These are phyloP conservation scores for Epizoanthus fatuus DNA, from an alignment of 92 coral and sea anemone genomes.

Conservation along the genomic window DNA sequence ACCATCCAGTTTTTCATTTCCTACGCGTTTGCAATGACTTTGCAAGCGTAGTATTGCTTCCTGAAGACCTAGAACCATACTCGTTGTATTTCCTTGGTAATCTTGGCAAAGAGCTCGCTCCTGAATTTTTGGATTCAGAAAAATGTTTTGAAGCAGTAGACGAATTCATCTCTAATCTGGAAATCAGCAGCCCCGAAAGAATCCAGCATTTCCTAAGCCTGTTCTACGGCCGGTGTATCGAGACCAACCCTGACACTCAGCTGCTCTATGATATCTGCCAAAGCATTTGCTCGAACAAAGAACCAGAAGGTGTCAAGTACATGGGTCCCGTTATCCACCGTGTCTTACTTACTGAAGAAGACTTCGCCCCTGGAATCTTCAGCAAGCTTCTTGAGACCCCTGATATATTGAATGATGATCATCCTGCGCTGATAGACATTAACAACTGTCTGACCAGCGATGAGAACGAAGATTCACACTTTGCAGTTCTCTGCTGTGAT, in stretches of 20 bases:
- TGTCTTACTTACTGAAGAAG: slow-evolving; percentile 77
- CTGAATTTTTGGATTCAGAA: slow-evolving; percentile 77
- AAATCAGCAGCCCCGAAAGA: slow-evolving; percentile 51
- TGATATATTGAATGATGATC: slow-evolving; percentile 59
- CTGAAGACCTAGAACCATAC: slow-evolving; percentile 58
- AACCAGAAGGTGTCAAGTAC: slow-evolving; percentile 59
- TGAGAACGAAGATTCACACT: slow-evolving; percentile 74
- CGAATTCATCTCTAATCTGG: slow-evolving; percentile 48
- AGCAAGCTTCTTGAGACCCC: slow-evolving; percentile 61
- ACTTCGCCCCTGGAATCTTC: slow-evolving; percentile 71
- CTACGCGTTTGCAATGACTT: slow-evolving; percentile 92
- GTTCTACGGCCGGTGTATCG: slow-evolving; percentile 91
- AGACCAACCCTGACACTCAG: slow-evolving; percentile 88
- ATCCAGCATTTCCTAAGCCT: slow-evolving; percentile 76
- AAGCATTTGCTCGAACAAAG: slow-evolving; percentile 72
- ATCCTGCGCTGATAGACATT: slow-evolving; percentile 77
- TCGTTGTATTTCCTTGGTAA: slow-evolving; percentile 76
- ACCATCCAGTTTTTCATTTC: slow-evolving; percentile 76
- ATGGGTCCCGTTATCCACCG: slow-evolving; percentile 88
- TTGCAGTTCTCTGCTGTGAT: slow-evolving; percentile 95
- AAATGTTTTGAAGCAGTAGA: slow-evolving; percentile 69
- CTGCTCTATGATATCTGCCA: slow-evolving; percentile 73
- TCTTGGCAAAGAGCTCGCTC: slow-evolving; percentile 60
- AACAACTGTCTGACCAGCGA: slow-evolving; percentile 67
- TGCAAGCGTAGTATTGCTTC: slow-evolving; percentile 68